phyloP scores from a whole-genome alignment of 2,888 invertebrate species.

The Pyralis farinalis region DNA sequence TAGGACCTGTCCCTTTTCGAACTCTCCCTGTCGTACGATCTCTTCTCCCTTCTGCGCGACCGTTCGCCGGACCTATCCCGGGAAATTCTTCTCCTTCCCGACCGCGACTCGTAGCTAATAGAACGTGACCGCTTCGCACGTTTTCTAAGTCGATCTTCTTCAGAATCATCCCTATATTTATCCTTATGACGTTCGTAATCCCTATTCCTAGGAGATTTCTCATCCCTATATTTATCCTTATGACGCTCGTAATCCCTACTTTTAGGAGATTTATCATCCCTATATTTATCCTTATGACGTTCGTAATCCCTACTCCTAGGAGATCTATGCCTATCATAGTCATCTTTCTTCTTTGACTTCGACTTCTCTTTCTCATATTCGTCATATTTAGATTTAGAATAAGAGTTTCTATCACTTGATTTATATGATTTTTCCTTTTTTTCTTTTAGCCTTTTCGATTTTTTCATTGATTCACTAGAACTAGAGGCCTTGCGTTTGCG shows the following conservation, averaged over 20 bases:
- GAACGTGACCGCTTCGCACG: constrained; percentile 58
- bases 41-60: constrained; percentile 44
- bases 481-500: constrained; percentile 57
- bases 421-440: constrained; percentile 41
- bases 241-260: constrained; percentile 52
- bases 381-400: constrained; percentile 47
- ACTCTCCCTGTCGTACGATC: constrained; percentile 48
- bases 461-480: constrained; percentile 50
- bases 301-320: constrained; percentile 54
- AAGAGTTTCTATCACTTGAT: constrained; percentile 38
- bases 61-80: constrained; percentile 45
- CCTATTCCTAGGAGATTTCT: constrained; percentile 49
- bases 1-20: constrained; percentile 46
- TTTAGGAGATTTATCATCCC: constrained; percentile 50
- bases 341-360: constrained; percentile 48
- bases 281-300: constrained; percentile 49
- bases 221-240: constrained; percentile 53
- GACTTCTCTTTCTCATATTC: constrained; percentile 48
- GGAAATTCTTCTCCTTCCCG: constrained; percentile 39
- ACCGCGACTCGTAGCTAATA: constrained; percentile 54
- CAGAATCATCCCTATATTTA: constrained; percentile 63
- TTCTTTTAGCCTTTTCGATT: constrained; percentile 47
- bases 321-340: constrained; percentile 52
- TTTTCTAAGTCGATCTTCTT: constrained; percentile 56
- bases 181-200: constrained; percentile 51